These are phyloP conservation scores for Stenopsyche tienmushanensis DNA, from an alignment of 1,140 invertebrate genomes.

Conservation along the genomic window DNA sequence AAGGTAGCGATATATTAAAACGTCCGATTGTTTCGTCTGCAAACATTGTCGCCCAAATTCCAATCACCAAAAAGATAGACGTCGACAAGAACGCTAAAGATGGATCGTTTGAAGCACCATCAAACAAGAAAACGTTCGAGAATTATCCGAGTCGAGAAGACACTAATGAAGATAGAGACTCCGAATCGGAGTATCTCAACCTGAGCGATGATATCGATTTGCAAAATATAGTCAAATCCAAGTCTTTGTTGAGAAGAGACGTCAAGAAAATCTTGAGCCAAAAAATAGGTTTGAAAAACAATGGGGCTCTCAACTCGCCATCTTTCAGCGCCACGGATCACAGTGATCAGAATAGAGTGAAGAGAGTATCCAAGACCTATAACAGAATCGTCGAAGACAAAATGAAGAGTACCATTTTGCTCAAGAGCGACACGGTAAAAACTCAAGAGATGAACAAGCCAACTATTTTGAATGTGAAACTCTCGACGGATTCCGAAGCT, in stretches of 20 bases:
- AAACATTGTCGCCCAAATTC: slow-evolving; percentile 1
- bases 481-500: slow-evolving; percentile 5
- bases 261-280: slow-evolving; percentile 32
- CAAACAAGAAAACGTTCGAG: neutral
- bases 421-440: slow-evolving; percentile 4
- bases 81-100: slow-evolving; percentile 7
- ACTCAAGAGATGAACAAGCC: neutral
- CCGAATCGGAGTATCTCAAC: slow-evolving; percentile 51
- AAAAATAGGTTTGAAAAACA: slow-evolving; percentile 37
- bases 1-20: slow-evolving; percentile 50
- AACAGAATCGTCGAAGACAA: slow-evolving; percentile 29
- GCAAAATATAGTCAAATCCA: slow-evolving; percentile 19
- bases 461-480: neutral
- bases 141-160: slow-evolving; percentile 26
- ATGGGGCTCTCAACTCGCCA: neutral
- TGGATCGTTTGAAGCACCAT: neutral
- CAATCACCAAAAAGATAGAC: slow-evolving; percentile 34
- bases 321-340: neutral
- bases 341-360: slow-evolving; percentile 5
- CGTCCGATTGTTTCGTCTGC: slow-evolving; percentile 38
- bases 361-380: slow-evolving; percentile 16
- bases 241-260: slow-evolving; percentile 31
- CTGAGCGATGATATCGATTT: slow-evolving; percentile 15
- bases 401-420: slow-evolving; percentile 20
- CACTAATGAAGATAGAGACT: slow-evolving; percentile 49